Base-by-base conservation (phyloP, 2,113 vertebrate species). In the Damaliscus lunatus region DNA sequence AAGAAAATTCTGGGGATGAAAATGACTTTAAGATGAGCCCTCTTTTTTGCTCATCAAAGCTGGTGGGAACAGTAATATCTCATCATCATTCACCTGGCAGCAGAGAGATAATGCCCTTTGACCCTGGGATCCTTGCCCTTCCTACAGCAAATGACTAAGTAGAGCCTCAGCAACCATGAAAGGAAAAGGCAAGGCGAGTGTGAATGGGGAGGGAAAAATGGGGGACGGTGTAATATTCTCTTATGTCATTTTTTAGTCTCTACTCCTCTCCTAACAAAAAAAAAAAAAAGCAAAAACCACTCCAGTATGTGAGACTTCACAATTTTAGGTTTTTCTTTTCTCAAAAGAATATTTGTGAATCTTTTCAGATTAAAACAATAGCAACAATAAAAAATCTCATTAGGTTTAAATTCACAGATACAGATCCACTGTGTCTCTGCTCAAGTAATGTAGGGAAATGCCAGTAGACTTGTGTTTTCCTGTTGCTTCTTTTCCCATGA, bases 41-140 rank as follows among this genome's bases (percentile, higher is more conserved):
- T 36, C 40, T 48, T 10, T 85, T 92, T 60, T 55, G 7, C 43
- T 93, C 82, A 31, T 97, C 74, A 85, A 36, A 85, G 46, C 40
- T 82, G 93, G 92, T 25, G 16, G 43, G 2, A 4, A 59, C 2
- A 43, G 21, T 36, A 64, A 25, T 5, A 5, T 36, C 52, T 86
- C 21, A 17, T 17, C 21, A 25, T 62, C 6, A 25, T 1, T 82
- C n/a, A 57, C 13, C 59, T 88, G 52, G 36, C 59, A 82, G 14
- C 40, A 62, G 19, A 8, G 31, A 78, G 52, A 55, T 23, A 81
- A 82, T 5, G 10, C 29, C 64, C n/a, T 88, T 55, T 85, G 74
- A 88, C 16, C 12, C n/a, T 9, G 15, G 0, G 5, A 27, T 6
- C 10, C 57, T 91, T 50, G 8, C n/a, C 50, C n/a, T 85, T 33